Evolutionary conservation across 2,888 invertebrate genomes (phyloP).

Genomic region (Coleophora deauratella): DNA sequence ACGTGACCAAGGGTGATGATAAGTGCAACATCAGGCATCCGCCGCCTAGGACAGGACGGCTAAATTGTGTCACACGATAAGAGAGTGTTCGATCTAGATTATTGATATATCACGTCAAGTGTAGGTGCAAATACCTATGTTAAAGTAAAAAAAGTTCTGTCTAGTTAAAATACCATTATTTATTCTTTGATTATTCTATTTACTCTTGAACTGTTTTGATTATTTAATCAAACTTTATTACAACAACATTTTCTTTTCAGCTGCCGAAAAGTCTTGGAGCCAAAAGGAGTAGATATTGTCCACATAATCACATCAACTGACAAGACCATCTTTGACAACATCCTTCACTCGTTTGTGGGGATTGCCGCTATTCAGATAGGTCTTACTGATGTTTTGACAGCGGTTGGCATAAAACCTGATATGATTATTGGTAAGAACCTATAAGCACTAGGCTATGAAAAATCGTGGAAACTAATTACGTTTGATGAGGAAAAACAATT

Average conservation of each 20-base stretch:
- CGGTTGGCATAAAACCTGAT: constrained; percentile 78
- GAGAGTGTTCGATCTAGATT: no score
- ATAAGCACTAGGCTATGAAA: not conserved
- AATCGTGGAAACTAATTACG: not conserved
- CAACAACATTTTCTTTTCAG: constrained; percentile 20
- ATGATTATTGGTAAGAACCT: constrained; percentile 80
- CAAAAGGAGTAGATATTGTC: constrained; percentile 78
- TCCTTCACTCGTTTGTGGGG: constrained; percentile 81
- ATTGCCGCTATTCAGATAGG: constrained; percentile 83
- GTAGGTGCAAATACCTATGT: no score
- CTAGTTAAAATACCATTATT: no score
- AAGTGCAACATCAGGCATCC: no score
- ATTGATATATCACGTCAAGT: no score
- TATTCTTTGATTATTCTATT: no score
- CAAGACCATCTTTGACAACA: constrained; percentile 68
- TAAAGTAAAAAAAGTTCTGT: no score
- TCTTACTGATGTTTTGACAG: constrained; percentile 52
- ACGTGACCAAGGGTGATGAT: no score
- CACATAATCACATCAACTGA: constrained; percentile 78
- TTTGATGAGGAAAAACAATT: not conserved
- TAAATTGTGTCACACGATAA: no score
- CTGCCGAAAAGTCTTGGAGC: constrained; percentile 72
- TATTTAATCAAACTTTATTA: no score
- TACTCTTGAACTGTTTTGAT: not conserved
- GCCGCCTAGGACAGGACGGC: no score